These are phyloP conservation scores for Callaeas wilsoni DNA, from an alignment of 2,113 vertebrate genomes.

Conservation along the genomic window DNA sequence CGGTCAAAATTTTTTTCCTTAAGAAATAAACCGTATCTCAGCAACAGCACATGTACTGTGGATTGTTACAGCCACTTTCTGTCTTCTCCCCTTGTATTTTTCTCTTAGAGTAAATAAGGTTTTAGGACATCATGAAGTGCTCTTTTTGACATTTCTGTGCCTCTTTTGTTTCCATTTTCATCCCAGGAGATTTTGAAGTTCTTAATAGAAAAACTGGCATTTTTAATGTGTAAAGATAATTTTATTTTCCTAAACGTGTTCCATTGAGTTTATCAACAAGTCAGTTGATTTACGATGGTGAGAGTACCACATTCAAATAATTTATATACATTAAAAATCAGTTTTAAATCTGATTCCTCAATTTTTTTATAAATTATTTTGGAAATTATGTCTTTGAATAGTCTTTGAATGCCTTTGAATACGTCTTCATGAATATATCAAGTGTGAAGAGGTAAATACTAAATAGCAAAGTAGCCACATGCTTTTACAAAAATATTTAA, in stretches of 20 bases:
- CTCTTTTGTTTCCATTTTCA: constrained; percentile 16
- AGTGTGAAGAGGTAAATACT: neutral
- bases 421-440: neutral
- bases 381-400: neutral
- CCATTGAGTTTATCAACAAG: neutral
- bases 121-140: neutral
- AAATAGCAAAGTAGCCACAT: neutral
- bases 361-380: neutral
- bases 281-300: neutral
- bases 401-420: too few species aligned
- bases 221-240: neutral
- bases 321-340: neutral
- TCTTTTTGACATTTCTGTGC: neutral
- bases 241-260: neutral
- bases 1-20: neutral
- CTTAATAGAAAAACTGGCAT: neutral
- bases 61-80: neutral
- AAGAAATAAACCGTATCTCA: neutral
- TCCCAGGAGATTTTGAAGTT: neutral
- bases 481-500: neutral
- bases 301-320: neutral
- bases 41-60: neutral
- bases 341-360: neutral
- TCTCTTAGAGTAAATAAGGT: constrained; percentile 3
- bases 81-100: neutral